A percentile compares a stretch with the other conserved stretches of the same genome.
phyloP scores from a whole-genome alignment of 37 sponge, comb jelly and placozoan genomes.

The Halichondria panicea region DNA sequence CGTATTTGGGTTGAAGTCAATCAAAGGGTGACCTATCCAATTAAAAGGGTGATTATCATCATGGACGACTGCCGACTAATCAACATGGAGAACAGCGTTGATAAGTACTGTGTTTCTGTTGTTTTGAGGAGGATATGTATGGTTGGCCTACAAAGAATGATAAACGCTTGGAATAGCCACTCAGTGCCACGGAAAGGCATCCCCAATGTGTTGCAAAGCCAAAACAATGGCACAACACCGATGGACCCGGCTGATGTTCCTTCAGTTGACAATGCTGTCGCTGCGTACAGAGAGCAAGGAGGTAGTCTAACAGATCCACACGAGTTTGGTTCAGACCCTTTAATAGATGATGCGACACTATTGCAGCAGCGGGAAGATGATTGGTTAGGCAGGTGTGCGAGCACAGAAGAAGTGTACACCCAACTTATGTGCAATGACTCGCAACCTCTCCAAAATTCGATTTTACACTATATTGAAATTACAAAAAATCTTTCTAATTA shows the following conservation, averaged over 20 bases:
- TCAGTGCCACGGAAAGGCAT: not conserved
- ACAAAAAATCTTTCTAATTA: too few species aligned
- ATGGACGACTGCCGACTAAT: not conserved
- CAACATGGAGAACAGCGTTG: not conserved
- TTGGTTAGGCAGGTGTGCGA: not conserved
- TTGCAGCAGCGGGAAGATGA: not conserved
- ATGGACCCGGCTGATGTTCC: constrained; percentile 2
- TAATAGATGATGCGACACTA: not conserved
- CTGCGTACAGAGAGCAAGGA: constrained; percentile 2
- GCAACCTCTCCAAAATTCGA: constrained; percentile 1
- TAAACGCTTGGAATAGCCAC: constrained; percentile 5
- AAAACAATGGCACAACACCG: constrained; percentile 1
- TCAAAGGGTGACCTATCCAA: constrained; percentile 1
- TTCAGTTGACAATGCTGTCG: not conserved
- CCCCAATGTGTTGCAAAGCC: not conserved
- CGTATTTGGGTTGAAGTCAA: constrained; percentile 14
- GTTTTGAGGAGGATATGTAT: not conserved
- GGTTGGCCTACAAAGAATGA: constrained; percentile 5
- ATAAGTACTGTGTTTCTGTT: constrained; percentile 1
- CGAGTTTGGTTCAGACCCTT: constrained; percentile 2
- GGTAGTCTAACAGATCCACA: constrained; percentile 1
- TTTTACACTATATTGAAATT: too few species aligned
- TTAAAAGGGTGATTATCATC: not conserved
- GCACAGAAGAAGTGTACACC: not conserved
- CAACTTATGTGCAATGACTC: not conserved